Evolutionary conservation across 2,113 vertebrate genomes (phyloP).

Genomic region (Ciconia maguari): DNA sequence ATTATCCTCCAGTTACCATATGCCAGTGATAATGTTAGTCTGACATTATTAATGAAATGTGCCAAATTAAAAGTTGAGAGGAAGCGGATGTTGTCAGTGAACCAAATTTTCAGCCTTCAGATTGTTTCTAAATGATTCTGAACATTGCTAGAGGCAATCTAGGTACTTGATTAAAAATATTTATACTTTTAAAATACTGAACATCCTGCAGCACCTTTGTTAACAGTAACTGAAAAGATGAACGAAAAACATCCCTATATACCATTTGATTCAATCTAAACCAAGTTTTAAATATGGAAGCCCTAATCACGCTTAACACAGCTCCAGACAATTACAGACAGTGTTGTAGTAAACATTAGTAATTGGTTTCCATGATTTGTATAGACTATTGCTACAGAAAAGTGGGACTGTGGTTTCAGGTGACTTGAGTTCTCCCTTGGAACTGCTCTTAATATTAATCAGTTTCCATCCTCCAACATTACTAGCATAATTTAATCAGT

Average conservation of each 20-base stretch:
- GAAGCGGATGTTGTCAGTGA: not conserved
- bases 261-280: not conserved
- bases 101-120: not conserved
- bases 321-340: not conserved
- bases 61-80: not conserved
- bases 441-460: not conserved
- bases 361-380: not conserved
- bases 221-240: not conserved
- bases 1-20: not conserved
- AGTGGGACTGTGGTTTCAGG: not conserved
- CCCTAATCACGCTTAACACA: not conserved
- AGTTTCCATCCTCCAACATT: not conserved
- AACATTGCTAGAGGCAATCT: not conserved
- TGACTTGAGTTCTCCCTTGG: not conserved
- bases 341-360: not conserved
- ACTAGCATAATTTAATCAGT: not conserved
- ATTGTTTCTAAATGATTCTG: not conserved
- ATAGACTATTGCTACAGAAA: not conserved
- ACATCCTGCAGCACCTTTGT: not conserved
- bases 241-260: not conserved
- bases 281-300: not conserved
- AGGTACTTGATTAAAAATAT: not conserved
- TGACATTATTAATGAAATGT: not conserved
- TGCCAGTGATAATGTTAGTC: not conserved
- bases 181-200: not conserved